Percentiles rank a stretch among this genome's conserved stretches.
phyloP scores from a whole-genome alignment of 2,113 vertebrate genomes.

The Anoura caudifer region DNA sequence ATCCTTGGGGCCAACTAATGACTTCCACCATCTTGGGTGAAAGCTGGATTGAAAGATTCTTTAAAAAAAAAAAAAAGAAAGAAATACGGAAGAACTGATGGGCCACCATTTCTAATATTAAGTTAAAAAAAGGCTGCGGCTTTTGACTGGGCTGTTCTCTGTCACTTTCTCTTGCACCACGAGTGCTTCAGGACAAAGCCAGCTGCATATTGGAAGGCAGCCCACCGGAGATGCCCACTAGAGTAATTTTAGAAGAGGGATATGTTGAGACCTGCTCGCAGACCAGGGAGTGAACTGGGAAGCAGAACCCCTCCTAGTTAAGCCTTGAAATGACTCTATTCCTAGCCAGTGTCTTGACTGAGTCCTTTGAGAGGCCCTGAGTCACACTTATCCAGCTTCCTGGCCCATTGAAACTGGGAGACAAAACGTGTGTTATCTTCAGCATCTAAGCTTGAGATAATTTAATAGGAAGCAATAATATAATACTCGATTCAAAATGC shows the following conservation, averaged over 20 bases:
- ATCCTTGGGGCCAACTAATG: too few relatives aligned
- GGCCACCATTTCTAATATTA: background rate
- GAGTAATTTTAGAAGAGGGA: background rate
- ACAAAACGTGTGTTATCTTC: background rate
- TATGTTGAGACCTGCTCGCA: background rate
- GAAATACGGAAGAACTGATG: background rate
- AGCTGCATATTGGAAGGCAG: background rate
- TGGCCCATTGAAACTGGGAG: background rate
- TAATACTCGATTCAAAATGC: background rate
- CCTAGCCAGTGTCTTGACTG: background rate
- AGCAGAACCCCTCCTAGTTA: background rate
- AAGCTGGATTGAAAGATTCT: background rate
- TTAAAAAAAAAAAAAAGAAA: background rate
- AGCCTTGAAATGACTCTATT: background rate
- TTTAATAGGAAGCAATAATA: background rate
- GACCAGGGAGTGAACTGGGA: background rate
- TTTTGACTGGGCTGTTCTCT: background rate
- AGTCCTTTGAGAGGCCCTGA: background rate
- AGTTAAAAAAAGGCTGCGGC: background rate
- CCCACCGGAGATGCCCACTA: background rate
- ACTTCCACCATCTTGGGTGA: background rate
- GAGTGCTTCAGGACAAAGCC: background rate
- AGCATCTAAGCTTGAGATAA: background rate
- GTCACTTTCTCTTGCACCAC: background rate
- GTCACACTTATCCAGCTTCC: background rate